phyloP scores from a whole-genome alignment of 2,797 vertebrate genomes.

The Clarias platycephalus region DNA sequence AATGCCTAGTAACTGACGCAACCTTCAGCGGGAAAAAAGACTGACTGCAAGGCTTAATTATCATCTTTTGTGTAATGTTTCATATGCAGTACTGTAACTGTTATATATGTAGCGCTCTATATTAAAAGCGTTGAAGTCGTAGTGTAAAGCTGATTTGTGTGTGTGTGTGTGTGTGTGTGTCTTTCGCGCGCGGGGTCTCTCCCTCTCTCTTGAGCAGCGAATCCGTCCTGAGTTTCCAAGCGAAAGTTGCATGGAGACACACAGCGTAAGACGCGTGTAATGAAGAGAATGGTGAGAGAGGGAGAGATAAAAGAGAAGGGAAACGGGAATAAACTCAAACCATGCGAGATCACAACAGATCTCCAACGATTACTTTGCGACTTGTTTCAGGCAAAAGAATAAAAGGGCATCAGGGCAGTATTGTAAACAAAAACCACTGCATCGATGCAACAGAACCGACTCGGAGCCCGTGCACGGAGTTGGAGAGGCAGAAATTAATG shows the following conservation, averaged over 20 bases:
- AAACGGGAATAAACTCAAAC: conserved; percentile 53
- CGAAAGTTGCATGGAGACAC: conserved; percentile 68
- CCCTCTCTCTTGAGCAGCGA: conserved; percentile 52
- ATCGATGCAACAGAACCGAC: conserved; percentile 79
- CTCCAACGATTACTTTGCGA: conserved; percentile 24
- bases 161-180: background rate
- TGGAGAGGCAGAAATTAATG: conserved; percentile 75
- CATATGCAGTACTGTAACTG: background rate
- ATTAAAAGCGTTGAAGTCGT: background rate
- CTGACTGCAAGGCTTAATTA: conserved; percentile 76
- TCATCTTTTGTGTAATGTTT: conserved; percentile 66
- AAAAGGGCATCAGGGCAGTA: background rate
- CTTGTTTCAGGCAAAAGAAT: conserved; percentile 35
- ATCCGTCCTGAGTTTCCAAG: conserved; percentile 64
- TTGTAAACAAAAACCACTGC: conserved; percentile 70
- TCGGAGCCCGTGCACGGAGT: conserved; percentile 75
- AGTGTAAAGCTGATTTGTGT: conserved; percentile 6
- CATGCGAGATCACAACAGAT: conserved; percentile 35
- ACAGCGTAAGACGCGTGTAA: conserved; percentile 57
- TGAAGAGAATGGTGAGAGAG: conserved; percentile 50
- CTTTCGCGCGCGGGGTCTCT: conserved; percentile 14
- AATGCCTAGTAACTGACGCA: conserved; percentile 98
- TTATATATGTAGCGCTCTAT: background rate
- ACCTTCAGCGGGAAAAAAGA: conserved; percentile 77
- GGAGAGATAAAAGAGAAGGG: conserved; percentile 53